Percentiles rank a stretch among this genome's conserved stretches.
phyloP scores from a whole-genome alignment of 2,113 vertebrate species.

The Papio anubis region DNA sequence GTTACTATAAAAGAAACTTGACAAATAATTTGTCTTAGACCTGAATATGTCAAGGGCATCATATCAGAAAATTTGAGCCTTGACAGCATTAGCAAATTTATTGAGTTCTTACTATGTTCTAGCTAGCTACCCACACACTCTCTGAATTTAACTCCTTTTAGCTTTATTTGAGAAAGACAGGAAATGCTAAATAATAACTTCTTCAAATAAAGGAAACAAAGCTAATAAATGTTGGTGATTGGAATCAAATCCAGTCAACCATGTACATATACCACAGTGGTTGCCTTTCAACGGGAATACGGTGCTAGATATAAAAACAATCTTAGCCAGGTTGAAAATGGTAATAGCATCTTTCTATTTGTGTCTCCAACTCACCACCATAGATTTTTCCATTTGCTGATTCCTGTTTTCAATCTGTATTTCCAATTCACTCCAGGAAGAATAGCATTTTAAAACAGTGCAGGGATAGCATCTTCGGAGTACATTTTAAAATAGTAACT shows the following conservation, averaged over 20 bases:
- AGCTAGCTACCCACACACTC: rapidly evolving
- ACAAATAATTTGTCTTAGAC: not conserved
- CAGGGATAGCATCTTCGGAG: not conserved
- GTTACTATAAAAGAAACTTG: not conserved
- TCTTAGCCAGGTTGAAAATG: not conserved
- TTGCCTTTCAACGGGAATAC: not conserved
- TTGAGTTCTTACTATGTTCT: not conserved
- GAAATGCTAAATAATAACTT: not conserved
- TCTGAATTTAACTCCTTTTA: not conserved
- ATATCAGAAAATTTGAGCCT: not conserved
- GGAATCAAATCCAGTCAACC: not conserved
- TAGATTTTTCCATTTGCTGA: not conserved
- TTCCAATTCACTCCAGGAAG: not conserved
- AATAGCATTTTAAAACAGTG: not conserved
- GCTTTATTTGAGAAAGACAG: not conserved
- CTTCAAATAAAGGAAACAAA: not conserved
- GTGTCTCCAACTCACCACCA: not conserved
- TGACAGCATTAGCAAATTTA: not conserved
- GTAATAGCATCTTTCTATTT: not conserved
- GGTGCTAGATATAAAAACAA: not conserved
- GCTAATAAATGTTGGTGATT: not conserved
- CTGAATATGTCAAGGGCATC: not conserved
- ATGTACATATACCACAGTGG: rapidly evolving
- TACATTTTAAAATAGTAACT: not conserved
- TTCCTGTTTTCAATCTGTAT: not conserved